phyloP scores from a whole-genome alignment of 2,888 invertebrate species.

The Ecliptopera silaceata region DNA sequence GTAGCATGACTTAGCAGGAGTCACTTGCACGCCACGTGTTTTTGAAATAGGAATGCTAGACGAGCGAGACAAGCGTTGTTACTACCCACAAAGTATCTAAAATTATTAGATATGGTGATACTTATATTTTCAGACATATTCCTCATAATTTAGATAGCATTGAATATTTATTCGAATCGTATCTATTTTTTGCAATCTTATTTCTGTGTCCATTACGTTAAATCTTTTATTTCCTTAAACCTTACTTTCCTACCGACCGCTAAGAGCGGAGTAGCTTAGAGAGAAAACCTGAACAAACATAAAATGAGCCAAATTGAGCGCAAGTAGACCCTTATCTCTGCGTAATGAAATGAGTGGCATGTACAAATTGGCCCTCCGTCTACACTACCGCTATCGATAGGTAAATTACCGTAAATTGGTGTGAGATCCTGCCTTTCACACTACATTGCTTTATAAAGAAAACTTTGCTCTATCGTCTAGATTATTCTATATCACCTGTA shows the following conservation, averaged over 20 bases:
- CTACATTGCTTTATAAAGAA: conserved; percentile 45
- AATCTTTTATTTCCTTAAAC: not conserved
- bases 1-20: conserved; percentile 29
- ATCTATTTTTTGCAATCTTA: no score
- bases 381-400: conserved; percentile 57
- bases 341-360: conserved; percentile 73
- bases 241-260: not conserved
- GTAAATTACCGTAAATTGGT: conserved; percentile 47
- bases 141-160: no score
- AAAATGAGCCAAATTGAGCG: conserved; percentile 55
- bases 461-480: conserved; percentile 20
- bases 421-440: conserved; percentile 46
- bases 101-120: no score
- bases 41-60: no score
- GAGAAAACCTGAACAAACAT: conserved; percentile 12
- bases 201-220: no score
- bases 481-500: no score
- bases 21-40: conserved; percentile 35
- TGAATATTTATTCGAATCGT: no score
- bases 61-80: conserved; percentile 29
- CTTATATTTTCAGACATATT: no score
- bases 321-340: conserved; percentile 70
- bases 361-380: conserved; percentile 60
- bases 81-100: conserved; percentile 27
- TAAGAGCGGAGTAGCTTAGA: not conserved